These are phyloP conservation scores for Lipotes vexillifer DNA, from an alignment of 2,113 vertebrate species.

Conservation along the genomic window DNA sequence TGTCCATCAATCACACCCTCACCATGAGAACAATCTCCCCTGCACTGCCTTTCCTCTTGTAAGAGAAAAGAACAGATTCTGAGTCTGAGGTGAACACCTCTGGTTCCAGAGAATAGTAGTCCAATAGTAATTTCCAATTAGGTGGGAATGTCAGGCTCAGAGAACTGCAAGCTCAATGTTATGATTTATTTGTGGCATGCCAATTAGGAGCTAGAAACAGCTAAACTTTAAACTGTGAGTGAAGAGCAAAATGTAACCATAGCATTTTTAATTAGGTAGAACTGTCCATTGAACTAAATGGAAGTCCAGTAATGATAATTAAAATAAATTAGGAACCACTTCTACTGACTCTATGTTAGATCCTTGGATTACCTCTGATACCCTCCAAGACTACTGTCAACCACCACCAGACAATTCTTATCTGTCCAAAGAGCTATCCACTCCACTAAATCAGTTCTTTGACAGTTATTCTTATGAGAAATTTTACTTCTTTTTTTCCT, in stretches of 20 bases:
- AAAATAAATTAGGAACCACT: slow-evolving; percentile 32
- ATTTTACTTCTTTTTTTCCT: not conserved
- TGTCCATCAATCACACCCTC: not conserved
- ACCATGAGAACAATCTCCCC: not conserved
- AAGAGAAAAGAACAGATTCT: not conserved
- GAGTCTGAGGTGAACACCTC: not conserved
- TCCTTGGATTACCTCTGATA: not conserved
- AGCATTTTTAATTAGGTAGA: slow-evolving; percentile 66
- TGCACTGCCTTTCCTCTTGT: not conserved
- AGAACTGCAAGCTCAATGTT: not conserved
- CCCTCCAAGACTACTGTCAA: not conserved
- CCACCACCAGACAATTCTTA: not conserved
- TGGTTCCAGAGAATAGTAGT: not conserved
- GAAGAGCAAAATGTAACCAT: not conserved
- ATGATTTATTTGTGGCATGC: not conserved
- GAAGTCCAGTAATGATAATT: slow-evolving; percentile 44
- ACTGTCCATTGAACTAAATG: slow-evolving; percentile 39
- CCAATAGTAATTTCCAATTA: slow-evolving; percentile 16
- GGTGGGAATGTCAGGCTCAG: not conserved
- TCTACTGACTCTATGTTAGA: not conserved
- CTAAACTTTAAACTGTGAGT: slow-evolving; percentile 20
- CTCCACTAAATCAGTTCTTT: not conserved
- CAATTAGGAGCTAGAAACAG: slow-evolving; percentile 26
- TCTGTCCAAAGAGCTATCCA: not conserved
- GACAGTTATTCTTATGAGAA: not conserved